phyloP scores from a whole-genome alignment of 2,888 invertebrate genomes.

The Aphrophora alni region DNA sequence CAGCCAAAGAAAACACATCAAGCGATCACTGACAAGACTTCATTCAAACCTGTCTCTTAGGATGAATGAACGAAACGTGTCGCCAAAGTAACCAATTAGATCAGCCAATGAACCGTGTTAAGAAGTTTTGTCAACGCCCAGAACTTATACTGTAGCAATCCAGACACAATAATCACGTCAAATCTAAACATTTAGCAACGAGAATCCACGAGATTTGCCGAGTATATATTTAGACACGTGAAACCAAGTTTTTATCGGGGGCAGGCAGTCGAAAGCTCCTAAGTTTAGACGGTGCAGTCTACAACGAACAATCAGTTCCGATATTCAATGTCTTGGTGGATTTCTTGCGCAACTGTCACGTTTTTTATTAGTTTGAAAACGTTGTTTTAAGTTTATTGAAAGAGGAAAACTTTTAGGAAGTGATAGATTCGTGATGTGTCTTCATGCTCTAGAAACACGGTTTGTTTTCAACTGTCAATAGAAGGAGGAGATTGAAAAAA shows the following conservation, averaged over 20 bases:
- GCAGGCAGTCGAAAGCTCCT: conserved; percentile 31
- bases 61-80: background rate
- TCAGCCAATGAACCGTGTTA: background rate
- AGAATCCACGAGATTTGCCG: conserved; percentile 12
- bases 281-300: conserved; percentile 31
- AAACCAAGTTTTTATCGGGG: conserved; percentile 37
- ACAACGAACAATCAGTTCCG: conserved; percentile 16
- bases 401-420: background rate
- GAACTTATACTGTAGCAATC: background rate
- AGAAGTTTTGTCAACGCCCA: conserved; percentile 5
- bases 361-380: background rate
- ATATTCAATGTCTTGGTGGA: conserved; percentile 16
- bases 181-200: conserved; percentile 14
- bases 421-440: background rate
- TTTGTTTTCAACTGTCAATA: background rate
- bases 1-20: background rate
- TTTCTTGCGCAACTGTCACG: conserved; percentile 11
- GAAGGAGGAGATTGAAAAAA: background rate
- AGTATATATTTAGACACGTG: conserved; percentile 38
- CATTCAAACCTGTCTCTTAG: background rate
- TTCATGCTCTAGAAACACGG: background rate
- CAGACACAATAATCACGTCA: background rate
- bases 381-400: background rate
- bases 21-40: background rate
- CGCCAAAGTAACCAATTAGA: background rate